Percentiles rank a stretch among this genome's conserved stretches.
Evolutionary conservation across 2,797 vertebrate genomes (phyloP).

Genomic region (Thamnophis elegans): DNA sequence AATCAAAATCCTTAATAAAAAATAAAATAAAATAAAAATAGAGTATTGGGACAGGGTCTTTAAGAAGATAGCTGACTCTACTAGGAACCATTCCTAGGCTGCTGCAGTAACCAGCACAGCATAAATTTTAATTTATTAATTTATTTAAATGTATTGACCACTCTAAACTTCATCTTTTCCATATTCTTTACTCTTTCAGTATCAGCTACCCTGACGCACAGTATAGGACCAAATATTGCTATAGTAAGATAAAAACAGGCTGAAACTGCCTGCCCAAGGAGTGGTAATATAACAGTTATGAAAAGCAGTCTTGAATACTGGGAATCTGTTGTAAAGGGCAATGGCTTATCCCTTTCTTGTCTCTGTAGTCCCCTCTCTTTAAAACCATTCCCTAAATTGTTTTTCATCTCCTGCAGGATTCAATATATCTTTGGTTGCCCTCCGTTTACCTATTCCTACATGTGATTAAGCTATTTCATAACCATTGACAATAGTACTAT

Average conservation of each 20-base stretch:
- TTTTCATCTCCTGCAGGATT: background rate
- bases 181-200: background rate
- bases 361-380: background rate
- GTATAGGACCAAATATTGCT: background rate
- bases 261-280: background rate
- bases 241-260: background rate
- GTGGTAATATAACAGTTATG: background rate
- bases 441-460: background rate
- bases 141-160: background rate
- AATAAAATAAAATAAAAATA: background rate
- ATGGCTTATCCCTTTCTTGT: background rate
- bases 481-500: conserved; percentile 24
- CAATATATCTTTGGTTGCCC: background rate
- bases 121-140: background rate
- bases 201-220: background rate
- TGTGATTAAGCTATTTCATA: background rate
- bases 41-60: background rate
- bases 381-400: background rate
- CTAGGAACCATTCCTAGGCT: background rate
- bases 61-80: background rate
- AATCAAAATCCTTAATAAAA: background rate
- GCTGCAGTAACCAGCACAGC: background rate
- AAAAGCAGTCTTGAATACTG: background rate
- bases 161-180: background rate
- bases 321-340: background rate